A percentile compares a stretch with the other conserved stretches of the same genome.
Evolutionary conservation across 2,888 invertebrate species (phyloP).

Genomic region (Hemaris fuciformis): DNA sequence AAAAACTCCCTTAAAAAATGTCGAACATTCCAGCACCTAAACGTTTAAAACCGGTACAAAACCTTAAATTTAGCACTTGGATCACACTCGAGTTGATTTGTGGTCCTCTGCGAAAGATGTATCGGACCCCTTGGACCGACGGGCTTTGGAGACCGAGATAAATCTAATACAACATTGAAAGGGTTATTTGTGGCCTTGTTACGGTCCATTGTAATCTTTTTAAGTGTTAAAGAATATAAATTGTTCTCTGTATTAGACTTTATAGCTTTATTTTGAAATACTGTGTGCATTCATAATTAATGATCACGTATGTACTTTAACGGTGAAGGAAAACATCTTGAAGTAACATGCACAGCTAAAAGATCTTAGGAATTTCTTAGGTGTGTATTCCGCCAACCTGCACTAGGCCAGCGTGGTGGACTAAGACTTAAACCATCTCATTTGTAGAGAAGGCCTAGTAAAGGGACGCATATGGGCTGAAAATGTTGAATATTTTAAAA

Average conservation of each 20-base stretch:
- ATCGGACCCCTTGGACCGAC: neutral
- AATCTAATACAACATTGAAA: constrained; percentile 5
- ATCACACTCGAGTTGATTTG: constrained; percentile 4
- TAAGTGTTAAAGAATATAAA: neutral
- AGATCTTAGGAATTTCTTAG: neutral
- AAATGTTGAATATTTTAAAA: too few relatives aligned
- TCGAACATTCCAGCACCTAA: too few relatives aligned
- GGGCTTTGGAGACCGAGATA: neutral
- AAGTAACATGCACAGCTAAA: neutral
- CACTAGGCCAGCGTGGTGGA: neutral
- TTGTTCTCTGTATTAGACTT: too few relatives aligned
- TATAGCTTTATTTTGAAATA: too few relatives aligned
- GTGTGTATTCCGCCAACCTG: neutral
- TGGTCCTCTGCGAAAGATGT: neutral
- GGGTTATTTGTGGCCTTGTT: neutral
- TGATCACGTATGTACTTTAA: too few relatives aligned
- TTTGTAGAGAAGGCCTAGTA: neutral
- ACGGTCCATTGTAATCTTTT: neutral
- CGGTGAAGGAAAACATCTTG: neutral
- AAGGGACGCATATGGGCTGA: too few relatives aligned
- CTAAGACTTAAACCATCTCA: neutral
- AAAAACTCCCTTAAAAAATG: too few relatives aligned
- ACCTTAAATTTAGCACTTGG: neutral
- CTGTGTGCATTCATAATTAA: too few relatives aligned
- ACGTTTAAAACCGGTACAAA: neutral